phyloP scores from a whole-genome alignment of 2,888 invertebrate genomes.

The Eupithecia tripunctaria region DNA sequence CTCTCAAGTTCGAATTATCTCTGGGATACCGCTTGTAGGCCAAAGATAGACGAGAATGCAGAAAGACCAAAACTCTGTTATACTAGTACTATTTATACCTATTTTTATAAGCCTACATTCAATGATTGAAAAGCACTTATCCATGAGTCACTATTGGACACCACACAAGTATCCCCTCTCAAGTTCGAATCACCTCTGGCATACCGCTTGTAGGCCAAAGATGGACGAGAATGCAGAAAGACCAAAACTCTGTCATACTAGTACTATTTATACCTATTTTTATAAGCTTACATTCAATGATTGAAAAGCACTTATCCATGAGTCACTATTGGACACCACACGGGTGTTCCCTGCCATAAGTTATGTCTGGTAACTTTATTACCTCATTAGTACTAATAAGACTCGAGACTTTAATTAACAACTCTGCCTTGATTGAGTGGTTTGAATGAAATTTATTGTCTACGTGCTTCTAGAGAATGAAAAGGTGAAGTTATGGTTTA shows the following conservation, averaged over 20 bases:
- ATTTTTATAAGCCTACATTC: too few relatives aligned
- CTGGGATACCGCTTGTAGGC: too few relatives aligned
- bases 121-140: slow-evolving; percentile 17
- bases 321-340: slow-evolving; percentile 40
- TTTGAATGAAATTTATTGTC: slow-evolving; percentile 26
- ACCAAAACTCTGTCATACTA: not conserved
- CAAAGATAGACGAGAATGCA: too few relatives aligned
- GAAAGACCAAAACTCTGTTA: too few relatives aligned
- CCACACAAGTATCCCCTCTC: slow-evolving; percentile 45
- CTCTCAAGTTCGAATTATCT: slow-evolving; percentile 30
- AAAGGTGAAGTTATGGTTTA: slow-evolving; percentile 17
- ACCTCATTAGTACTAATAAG: slow-evolving; percentile 47
- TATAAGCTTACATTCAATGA: slow-evolving; percentile 4
- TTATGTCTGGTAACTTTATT: slow-evolving; percentile 44
- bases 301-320: slow-evolving; percentile 29
- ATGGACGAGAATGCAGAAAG: not conserved
- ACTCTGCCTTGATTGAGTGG: slow-evolving; percentile 32
- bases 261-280: not conserved
- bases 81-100: too few relatives aligned
- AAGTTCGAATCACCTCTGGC: too few relatives aligned
- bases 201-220: too few relatives aligned
- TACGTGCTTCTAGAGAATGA: slow-evolving; percentile 15
- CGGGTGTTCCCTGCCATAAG: slow-evolving; percentile 46
- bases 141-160: slow-evolving; percentile 38
- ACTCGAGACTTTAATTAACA: slow-evolving; percentile 40